Conservation (phyloP, 2,888 invertebrate genomes). For the Ischnus inquisitorius region DNA sequence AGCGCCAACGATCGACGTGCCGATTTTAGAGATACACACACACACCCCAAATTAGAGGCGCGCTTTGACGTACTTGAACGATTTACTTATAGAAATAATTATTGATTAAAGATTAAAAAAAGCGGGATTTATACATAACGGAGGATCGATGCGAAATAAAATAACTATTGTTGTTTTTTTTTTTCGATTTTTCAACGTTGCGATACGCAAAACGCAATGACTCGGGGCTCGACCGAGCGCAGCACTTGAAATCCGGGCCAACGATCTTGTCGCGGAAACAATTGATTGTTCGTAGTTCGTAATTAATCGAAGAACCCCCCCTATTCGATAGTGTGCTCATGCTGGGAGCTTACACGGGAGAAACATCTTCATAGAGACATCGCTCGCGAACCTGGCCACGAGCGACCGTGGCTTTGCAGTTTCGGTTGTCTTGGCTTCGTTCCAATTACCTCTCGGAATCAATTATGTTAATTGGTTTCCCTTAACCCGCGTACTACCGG, state of each 20-base stretch:
- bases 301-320: conserved; percentile 25
- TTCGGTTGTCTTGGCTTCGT: conserved; percentile 43
- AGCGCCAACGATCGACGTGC: conserved; percentile 36
- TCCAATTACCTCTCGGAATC: conserved; percentile 52
- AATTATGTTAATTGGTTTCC: conserved; percentile 62
- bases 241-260: conserved; percentile 11
- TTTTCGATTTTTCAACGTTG: conserved; percentile 55
- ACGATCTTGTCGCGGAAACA: conserved; percentile 46
- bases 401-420: conserved; percentile 17
- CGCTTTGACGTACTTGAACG: conserved; percentile 36
- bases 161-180: conserved; percentile 14
- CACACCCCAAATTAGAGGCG: neutral
- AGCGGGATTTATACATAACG: conserved; percentile 21
- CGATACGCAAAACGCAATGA: conserved; percentile 64
- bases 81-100: conserved; percentile 18
- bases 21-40: conserved; percentile 24
- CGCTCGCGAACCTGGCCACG: conserved; percentile 31
- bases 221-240: conserved; percentile 27
- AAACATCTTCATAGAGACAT: conserved; percentile 32
- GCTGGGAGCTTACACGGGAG: neutral
- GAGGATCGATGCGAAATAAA: conserved; percentile 40
- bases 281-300: conserved; percentile 46
- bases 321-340: conserved; percentile 10
- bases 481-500: conserved; percentile 23
- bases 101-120: neutral